phyloP scores from a whole-genome alignment of 2,113 vertebrate species.

The Phaethornis superciliosus region DNA sequence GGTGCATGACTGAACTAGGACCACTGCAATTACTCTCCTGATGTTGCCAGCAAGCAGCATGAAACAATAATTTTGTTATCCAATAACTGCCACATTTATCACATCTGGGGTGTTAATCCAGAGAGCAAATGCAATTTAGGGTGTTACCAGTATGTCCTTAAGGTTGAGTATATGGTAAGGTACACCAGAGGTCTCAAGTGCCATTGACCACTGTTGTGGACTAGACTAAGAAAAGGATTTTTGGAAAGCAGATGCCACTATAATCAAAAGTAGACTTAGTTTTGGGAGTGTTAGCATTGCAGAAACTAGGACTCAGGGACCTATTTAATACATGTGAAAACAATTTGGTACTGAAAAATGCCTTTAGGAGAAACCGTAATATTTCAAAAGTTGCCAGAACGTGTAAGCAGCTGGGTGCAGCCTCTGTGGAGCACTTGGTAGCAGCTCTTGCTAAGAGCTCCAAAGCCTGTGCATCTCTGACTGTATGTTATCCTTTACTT shows the following conservation, averaged over 20 bases:
- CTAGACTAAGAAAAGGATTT: not conserved
- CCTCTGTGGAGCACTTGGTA: not conserved
- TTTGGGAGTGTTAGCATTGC: not conserved
- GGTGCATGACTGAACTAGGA: not conserved
- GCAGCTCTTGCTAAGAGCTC: not conserved
- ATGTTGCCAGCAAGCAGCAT: not conserved
- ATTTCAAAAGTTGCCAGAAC: not conserved
- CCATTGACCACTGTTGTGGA: not conserved
- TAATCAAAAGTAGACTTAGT: not conserved
- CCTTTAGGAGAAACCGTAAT: not conserved
- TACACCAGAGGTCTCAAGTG: not conserved
- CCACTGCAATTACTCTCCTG: not conserved
- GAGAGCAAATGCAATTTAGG: not conserved
- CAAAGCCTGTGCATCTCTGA: not conserved
- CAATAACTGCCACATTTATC: not conserved
- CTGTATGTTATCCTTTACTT: not conserved
- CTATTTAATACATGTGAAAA: not conserved
- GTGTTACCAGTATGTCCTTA: not conserved
- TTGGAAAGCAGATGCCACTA: not conserved
- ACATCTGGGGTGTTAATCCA: not conserved
- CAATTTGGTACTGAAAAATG: not conserved
- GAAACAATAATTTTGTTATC: not conserved
- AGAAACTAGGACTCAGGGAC: not conserved
- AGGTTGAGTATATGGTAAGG: not conserved
- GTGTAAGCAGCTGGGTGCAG: not conserved